A percentile compares a stretch with the other conserved stretches of the same genome.
Evolutionary conservation across 2,113 vertebrate genomes (phyloP).

Genomic region (Lagopus muta): DNA sequence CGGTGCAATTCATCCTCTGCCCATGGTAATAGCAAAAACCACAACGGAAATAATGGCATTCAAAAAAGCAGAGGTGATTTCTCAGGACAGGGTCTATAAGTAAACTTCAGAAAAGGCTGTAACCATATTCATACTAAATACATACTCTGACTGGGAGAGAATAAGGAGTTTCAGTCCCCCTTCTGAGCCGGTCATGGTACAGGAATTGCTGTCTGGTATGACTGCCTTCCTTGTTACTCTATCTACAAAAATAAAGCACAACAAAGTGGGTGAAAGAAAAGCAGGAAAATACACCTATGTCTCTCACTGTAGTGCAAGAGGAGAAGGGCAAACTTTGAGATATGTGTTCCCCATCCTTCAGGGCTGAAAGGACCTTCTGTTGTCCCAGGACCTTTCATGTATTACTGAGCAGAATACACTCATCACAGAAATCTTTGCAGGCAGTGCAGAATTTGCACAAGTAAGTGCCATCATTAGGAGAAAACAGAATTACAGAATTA

Average conservation of each 20-base stretch:
- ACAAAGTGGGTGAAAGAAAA: neutral
- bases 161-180: neutral
- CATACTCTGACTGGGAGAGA: neutral
- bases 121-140: fast-evolving
- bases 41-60: neutral
- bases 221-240: neutral
- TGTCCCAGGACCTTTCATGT: neutral
- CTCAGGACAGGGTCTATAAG: neutral
- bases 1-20: neutral
- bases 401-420: neutral
- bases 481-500: neutral
- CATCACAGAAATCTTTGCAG: neutral
- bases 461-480: neutral
- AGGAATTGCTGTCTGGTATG: neutral
- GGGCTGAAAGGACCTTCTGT: neutral
- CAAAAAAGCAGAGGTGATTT: neutral
- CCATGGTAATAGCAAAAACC: fast-evolving
- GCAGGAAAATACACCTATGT: neutral
- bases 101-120: neutral
- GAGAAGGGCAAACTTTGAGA: neutral
- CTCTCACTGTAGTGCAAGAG: neutral
- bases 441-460: neutral
- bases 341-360: neutral
- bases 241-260: neutral
- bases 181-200: neutral